Percentiles rank a stretch among this genome's conserved stretches.
phyloP scores from a whole-genome alignment of 2,888 invertebrate species.

The Halictus quadricinctus region DNA sequence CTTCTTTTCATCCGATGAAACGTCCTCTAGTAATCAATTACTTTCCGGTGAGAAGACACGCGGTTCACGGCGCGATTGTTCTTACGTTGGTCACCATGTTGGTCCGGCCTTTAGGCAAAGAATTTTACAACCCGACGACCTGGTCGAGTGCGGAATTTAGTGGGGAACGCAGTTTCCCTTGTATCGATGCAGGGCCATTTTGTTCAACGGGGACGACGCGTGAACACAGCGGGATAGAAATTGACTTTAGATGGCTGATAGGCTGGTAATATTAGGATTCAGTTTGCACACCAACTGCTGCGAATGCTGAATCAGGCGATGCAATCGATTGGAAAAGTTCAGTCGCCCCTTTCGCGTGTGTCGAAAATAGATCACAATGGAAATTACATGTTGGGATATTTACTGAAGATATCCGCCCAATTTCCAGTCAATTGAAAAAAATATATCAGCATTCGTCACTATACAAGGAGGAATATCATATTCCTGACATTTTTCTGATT shows the following conservation, averaged over 20 bases:
- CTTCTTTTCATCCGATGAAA: background rate
- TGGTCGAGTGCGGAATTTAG: background rate
- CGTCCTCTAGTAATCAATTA: background rate
- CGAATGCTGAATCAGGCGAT: background rate
- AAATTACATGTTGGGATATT: background rate
- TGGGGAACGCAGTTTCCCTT: background rate
- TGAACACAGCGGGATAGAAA: slow-evolving; percentile 25
- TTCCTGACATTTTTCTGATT: too few relatives aligned
- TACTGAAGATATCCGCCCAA: background rate
- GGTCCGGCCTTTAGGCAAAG: background rate
- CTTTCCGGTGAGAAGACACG: background rate
- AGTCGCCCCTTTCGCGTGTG: background rate
- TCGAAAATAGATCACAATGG: background rate
- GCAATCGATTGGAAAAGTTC: background rate
- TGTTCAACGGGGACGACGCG: slow-evolving; percentile 15
- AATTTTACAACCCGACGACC: background rate
- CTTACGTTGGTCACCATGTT: background rate
- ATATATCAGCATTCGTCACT: too few relatives aligned
- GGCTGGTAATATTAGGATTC: slow-evolving; percentile 1
- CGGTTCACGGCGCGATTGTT: background rate
- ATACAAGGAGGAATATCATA: too few relatives aligned
- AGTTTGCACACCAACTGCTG: background rate
- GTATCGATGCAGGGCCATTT: background rate
- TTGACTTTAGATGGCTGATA: background rate
- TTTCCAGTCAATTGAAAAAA: too few relatives aligned